Evolutionary conservation across 1,140 invertebrate genomes (phyloP).

Genomic region (Temnothorax longispinosus): DNA sequence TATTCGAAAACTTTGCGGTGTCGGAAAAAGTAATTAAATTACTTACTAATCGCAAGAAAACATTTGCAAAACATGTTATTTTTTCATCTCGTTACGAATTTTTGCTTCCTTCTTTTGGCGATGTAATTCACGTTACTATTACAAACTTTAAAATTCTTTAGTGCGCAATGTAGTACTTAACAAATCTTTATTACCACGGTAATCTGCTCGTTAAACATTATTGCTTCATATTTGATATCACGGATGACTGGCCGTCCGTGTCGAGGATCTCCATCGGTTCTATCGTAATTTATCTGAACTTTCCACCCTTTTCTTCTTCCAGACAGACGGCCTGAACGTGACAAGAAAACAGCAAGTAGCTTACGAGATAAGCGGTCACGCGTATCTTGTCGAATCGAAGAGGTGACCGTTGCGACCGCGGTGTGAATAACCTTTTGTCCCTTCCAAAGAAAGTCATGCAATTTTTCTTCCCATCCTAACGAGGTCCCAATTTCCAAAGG

Average conservation of each 20-base stretch:
- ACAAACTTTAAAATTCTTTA: neutral
- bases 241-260: conserved; percentile 32
- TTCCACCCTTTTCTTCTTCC: conserved; percentile 57
- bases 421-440: conserved; percentile 67
- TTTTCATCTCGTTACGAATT: neutral
- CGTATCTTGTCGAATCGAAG: conserved; percentile 45
- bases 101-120: neutral
- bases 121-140: neutral
- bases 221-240: conserved; percentile 41
- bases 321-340: conserved; percentile 72
- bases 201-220: conserved; percentile 20
- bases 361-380: conserved; percentile 57
- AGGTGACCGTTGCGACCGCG: conserved; percentile 62
- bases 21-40: conserved; percentile 18
- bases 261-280: conserved; percentile 51
- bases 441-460: conserved; percentile 60
- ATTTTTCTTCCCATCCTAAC: conserved; percentile 36
- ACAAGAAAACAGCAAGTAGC: conserved; percentile 64
- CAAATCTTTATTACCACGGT: neutral
- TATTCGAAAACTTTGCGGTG: neutral
- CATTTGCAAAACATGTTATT: neutral
- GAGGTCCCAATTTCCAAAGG: conserved; percentile 33
- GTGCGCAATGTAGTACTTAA: neutral
- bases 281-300: conserved; percentile 73
- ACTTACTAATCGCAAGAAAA: neutral